phyloP scores from a whole-genome alignment of 2,113 vertebrate species.

The Cnemophilus loriae region DNA sequence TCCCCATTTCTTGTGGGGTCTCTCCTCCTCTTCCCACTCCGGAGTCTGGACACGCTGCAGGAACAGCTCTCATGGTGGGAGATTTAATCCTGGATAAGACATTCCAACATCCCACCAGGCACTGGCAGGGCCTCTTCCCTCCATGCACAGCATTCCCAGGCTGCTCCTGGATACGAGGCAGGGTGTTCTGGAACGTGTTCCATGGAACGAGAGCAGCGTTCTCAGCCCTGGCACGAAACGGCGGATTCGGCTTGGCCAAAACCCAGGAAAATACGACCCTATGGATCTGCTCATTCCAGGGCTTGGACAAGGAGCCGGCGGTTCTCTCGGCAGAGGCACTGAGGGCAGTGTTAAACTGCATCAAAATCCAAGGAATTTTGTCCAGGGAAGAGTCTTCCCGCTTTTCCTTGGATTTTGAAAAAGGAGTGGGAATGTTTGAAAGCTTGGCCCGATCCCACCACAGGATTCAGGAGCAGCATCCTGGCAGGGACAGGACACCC shows the following conservation, averaged over 20 bases:
- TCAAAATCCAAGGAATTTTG: not conserved
- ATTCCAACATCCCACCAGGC: not conserved
- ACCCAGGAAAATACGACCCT: not conserved
- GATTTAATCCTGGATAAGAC: not conserved
- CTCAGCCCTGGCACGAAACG: not conserved
- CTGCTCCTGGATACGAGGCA: not conserved
- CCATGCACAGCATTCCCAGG: not conserved
- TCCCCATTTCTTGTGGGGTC: not conserved
- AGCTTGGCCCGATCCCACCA: not conserved
- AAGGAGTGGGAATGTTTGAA: not conserved
- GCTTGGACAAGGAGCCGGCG: not conserved
- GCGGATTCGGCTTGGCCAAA: not conserved
- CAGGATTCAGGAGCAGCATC: not conserved
- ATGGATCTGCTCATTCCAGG: not conserved
- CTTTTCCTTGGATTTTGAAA: not conserved
- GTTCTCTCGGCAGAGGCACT: not conserved
- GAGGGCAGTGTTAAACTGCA: not conserved
- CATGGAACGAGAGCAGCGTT: not conserved
- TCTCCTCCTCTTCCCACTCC: not conserved
- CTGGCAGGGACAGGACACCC: not conserved
- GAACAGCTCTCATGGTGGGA: accelerated
- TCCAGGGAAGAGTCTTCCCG: not conserved
- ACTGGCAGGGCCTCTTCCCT: not conserved
- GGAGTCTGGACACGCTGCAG: not conserved
- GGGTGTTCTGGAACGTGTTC: not conserved